A percentile compares a stretch with the other conserved stretches of the same genome.
Evolutionary conservation across 1,140 invertebrate species (phyloP).

Genomic region (Rhopalosiphum maidis): DNA sequence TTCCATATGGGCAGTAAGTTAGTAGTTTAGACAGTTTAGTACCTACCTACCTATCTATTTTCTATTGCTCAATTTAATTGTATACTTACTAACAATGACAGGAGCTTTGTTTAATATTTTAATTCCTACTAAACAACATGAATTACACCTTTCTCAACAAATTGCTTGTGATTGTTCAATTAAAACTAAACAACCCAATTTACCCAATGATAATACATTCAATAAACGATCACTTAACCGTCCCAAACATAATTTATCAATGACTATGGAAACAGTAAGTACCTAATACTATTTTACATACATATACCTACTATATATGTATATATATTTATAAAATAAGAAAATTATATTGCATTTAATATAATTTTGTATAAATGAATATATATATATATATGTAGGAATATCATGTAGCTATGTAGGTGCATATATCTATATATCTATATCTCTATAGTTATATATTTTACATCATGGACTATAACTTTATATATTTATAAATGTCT

Average conservation of each 20-base stretch:
- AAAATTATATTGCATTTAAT: not conserved
- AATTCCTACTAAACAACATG: slow-evolving; percentile 48
- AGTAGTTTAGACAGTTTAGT: not conserved
- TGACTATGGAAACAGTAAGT: slow-evolving; percentile 52
- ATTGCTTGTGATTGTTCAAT: slow-evolving; percentile 29
- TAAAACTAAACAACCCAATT: not conserved
- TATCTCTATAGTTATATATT: not conserved
- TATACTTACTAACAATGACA: not conserved
- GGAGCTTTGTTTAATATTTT: slow-evolving; percentile 50
- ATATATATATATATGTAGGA: too few species aligned
- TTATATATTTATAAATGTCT: not conserved
- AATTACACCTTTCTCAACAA: slow-evolving; percentile 8
- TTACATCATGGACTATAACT: not conserved
- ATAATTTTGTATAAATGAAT: not conserved
- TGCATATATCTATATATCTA: too few species aligned
- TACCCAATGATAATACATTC: not conserved
- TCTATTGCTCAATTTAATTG: not conserved
- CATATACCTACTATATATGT: not conserved
- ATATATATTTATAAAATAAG: not conserved
- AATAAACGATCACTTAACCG: not conserved
- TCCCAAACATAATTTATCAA: not conserved
- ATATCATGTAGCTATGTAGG: too few species aligned
- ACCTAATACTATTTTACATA: not conserved
- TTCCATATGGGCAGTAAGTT: not conserved
- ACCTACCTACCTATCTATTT: not conserved